Conservation (phyloP, 1,140 invertebrate genomes). For the Zaprionus taronus region DNA sequence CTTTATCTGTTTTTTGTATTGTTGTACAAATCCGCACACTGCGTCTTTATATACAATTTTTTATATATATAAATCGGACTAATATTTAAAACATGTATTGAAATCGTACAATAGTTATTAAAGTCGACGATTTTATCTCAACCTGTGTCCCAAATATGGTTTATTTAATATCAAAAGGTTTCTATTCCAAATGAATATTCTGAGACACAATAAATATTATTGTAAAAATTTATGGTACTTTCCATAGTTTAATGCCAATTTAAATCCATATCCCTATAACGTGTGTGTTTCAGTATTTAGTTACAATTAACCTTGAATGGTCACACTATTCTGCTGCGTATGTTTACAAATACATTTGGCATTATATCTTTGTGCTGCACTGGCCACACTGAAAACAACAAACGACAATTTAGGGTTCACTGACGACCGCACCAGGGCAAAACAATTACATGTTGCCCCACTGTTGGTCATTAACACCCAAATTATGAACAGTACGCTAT, state of each 20-base stretch:
- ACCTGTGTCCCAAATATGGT: slow-evolving; percentile 3
- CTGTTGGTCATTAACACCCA: slow-evolving; percentile 53
- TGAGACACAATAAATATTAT: no score
- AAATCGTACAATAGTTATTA: slow-evolving; percentile 21
- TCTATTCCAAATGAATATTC: no score
- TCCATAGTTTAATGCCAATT: no score
- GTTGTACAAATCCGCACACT: slow-evolving; percentile 17
- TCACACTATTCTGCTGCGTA: neutral
- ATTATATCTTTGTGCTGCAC: neutral
- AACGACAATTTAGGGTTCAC: neutral
- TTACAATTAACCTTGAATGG: neutral
- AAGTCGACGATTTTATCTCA: slow-evolving; percentile 37
- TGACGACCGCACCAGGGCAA: neutral
- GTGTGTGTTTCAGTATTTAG: no score
- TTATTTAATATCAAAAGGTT: neutral
- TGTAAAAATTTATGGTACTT: no score
- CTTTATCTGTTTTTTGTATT: slow-evolving; percentile 20
- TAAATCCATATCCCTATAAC: no score
- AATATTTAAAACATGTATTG: slow-evolving; percentile 25
- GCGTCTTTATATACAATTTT: slow-evolving; percentile 45
- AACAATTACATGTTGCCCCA: slow-evolving; percentile 28
- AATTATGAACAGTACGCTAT: slow-evolving; percentile 52
- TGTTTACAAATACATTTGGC: neutral
- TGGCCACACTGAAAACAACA: slow-evolving; percentile 13
- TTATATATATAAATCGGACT: slow-evolving; percentile 33